Percentiles rank a stretch among this genome's conserved stretches.
These are phyloP conservation scores for Tineola bisselliella DNA, from an alignment of 2,888 invertebrate species.

Conservation along the genomic window DNA sequence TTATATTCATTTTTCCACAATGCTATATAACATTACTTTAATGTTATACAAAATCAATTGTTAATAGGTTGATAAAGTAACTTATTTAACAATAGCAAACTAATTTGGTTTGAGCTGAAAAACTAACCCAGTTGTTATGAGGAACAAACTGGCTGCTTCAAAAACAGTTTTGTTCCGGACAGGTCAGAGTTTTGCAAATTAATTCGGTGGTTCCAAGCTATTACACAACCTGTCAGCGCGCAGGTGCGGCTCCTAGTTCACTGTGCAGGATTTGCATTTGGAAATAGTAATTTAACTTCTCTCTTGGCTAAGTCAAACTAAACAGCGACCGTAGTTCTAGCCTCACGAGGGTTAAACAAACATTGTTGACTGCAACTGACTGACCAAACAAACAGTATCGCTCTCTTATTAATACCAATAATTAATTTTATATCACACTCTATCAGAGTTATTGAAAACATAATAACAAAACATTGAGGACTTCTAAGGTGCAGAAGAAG, in stretches of 20 bases:
- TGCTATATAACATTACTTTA: too few species aligned
- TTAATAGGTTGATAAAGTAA: too few species aligned
- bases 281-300: constrained; percentile 61
- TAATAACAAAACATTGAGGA: too few species aligned
- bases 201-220: constrained; percentile 60
- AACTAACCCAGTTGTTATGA: constrained; percentile 22
- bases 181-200: constrained; percentile 60
- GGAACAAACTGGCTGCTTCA: constrained; percentile 36
- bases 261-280: constrained; percentile 50
- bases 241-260: constrained; percentile 49
- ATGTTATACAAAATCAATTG: too few species aligned
- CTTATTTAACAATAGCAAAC: background rate
- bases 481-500: too few species aligned
- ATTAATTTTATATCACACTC: background rate
- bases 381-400: background rate
- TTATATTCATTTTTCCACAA: too few species aligned
- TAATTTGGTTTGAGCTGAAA: background rate
- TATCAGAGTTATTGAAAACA: background rate
- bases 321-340: constrained; percentile 27
- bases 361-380: constrained; percentile 15
- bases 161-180: constrained; percentile 50
- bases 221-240: constrained; percentile 58
- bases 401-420: background rate
- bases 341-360: constrained; percentile 3
- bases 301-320: constrained; percentile 37